Base-by-base conservation (phyloP, 1,140 invertebrate genomes). In the Arion vulgaris region DNA sequence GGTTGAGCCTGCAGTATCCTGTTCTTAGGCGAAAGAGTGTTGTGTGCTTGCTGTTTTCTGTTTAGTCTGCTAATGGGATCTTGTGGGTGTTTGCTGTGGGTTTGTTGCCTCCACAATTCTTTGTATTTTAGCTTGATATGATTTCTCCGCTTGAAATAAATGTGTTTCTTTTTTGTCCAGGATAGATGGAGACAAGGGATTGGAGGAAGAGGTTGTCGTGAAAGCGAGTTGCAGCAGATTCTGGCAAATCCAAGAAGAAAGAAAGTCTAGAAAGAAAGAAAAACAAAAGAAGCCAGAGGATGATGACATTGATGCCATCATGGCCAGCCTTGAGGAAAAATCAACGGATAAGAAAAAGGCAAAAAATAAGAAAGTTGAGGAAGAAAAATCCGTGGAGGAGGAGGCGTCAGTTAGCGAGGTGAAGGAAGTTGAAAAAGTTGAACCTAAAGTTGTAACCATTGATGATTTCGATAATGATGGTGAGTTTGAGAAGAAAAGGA, bases 261-360 rank as follows among this genome's bases (percentile, higher is more conserved):
- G 89, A 90, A 85, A 87, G 15, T 85, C 86, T 69, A 88, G 86
- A 77, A 87, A 87, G 39, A 89, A 91, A 80, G 88, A 87, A 26
- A 89, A 89, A 45, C 51, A 84, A 38, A 86, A 86, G 69, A 95
- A 95, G 87, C 95, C 96, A 77, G 96, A 96, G 89, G 95, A 96
- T 89, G 96, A 97, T 88, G 96, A 97, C 90, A 93, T 97, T 83
- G 96, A 97, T 89, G 95, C 96, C 92, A 95, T 96, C 69, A 91
- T 97, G 85, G 96, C 96, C 38, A 89, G 91, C 62, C 79, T 93
- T 13, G 89, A 91, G 66, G 85, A 86, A 73, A 81, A 81, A 66
- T 82, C 71, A 71, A 80, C 83, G 45, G 86, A 87, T 66, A 85
- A 86, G 68, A 88, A 90, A 49, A 83, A 88, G 78, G 84, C 83